Conservation (phyloP, 2,797 vertebrate genomes). For the Paratrypauchen microcephalus region DNA sequence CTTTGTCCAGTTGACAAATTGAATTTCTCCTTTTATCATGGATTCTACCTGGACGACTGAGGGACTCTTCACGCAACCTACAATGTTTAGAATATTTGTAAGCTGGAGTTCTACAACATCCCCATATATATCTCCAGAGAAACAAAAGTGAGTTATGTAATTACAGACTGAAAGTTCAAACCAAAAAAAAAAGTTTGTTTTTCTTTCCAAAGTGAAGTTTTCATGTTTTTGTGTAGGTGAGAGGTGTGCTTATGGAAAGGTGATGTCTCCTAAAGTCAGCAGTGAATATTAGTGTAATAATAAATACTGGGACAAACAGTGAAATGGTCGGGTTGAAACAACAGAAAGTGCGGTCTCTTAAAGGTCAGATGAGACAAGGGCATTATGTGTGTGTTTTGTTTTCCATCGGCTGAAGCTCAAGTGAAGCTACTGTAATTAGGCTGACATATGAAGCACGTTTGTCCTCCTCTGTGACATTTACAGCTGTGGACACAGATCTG, state of each 20-base stretch:
- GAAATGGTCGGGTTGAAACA: neutral
- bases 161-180: too few relatives aligned
- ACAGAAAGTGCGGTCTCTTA: neutral
- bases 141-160: too few relatives aligned
- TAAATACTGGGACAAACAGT: neutral
- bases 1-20: too few relatives aligned
- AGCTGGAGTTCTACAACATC: too few relatives aligned
- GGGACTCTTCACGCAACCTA: too few relatives aligned
- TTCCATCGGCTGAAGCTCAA: conserved; percentile 44
- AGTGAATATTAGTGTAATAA: neutral
- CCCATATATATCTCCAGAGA: too few relatives aligned
- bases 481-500: neutral
- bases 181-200: neutral
- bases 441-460: conserved; percentile 44
- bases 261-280: neutral
- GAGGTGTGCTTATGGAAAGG: neutral
- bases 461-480: conserved; percentile 20
- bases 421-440: conserved; percentile 44
- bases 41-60: too few relatives aligned
- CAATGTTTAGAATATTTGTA: too few relatives aligned
- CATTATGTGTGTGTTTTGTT: conserved; percentile 11
- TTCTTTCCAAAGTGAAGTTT: neutral
- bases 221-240: too few relatives aligned
- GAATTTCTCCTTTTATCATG: too few relatives aligned
- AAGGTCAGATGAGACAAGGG: conserved; percentile 7